These are phyloP conservation scores for Hexactinellida sp. DNA, from an alignment of 37 sponge, comb jelly and placozoan genomes.

Conservation along the genomic window DNA sequence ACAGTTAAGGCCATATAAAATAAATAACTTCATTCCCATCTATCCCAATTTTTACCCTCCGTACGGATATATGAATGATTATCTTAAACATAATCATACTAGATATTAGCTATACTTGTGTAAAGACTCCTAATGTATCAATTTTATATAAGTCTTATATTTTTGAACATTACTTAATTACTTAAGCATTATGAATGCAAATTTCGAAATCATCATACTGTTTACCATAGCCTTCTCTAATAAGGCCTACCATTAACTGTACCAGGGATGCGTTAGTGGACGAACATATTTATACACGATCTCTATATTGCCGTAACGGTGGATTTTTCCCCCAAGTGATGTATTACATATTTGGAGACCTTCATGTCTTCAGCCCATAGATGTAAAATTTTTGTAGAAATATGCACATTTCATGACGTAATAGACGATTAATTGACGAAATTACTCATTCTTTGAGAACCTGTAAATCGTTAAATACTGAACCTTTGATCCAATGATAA, in stretches of 20 bases:
- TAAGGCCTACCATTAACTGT: neutral
- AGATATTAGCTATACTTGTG: too few relatives aligned
- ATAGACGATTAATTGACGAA: neutral
- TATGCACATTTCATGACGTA: neutral
- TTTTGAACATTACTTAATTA: too few relatives aligned
- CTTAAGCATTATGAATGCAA: too few relatives aligned
- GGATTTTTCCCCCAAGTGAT: neutral
- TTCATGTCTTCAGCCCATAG: neutral
- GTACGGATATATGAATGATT: too few relatives aligned
- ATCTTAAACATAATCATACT: too few relatives aligned
- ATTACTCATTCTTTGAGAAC: neutral
- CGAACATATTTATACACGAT: neutral
- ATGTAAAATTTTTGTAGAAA: neutral
- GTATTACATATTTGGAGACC: neutral
- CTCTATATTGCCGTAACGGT: neutral
- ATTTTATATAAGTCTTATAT: too few relatives aligned
- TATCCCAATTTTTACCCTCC: too few relatives aligned
- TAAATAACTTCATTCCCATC: too few relatives aligned
- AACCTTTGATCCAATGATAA: neutral
- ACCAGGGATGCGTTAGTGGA: neutral
- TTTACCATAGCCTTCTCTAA: too few relatives aligned
- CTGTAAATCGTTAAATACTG: neutral
- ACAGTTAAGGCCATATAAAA: too few relatives aligned
- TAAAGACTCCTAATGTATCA: too few relatives aligned
- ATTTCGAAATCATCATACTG: neutral